Conservation (phyloP, 2,797 vertebrate species). For the Tapera naevia region DNA sequence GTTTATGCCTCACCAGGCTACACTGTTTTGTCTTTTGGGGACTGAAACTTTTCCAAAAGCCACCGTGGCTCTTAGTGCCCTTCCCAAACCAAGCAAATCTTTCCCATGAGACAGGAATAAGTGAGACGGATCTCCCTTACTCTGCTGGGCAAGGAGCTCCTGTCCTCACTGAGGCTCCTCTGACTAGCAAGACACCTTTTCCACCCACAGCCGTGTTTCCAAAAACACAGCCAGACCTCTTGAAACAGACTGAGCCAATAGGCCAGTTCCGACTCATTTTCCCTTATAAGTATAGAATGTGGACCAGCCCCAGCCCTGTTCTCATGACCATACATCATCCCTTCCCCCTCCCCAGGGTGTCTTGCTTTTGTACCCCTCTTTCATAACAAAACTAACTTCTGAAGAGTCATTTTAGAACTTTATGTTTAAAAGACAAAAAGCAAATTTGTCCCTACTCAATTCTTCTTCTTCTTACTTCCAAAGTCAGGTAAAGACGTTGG, state of each 20-base stretch:
- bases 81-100: not conserved
- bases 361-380: not conserved
- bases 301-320: not conserved
- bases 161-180: not conserved
- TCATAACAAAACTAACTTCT: not conserved
- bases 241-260: not conserved
- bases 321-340: not conserved
- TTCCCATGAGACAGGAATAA: not conserved
- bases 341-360: not conserved
- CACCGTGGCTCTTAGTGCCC: accelerated
- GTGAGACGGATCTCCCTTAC: not conserved
- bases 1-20: not conserved
- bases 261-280: slow-evolving; percentile 14
- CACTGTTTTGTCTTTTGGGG: not conserved
- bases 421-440: not conserved
- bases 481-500: not conserved
- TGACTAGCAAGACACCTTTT: not conserved
- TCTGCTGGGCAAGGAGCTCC: not conserved
- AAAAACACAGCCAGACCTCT: not conserved
- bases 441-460: accelerated
- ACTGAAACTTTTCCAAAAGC: not conserved
- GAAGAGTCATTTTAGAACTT: not conserved
- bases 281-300: slow-evolving; percentile 18
- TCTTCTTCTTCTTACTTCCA: not conserved
- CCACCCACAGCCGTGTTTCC: not conserved